phyloP scores from a whole-genome alignment of 1,140 invertebrate species.

The Lucilia cuprina region DNA sequence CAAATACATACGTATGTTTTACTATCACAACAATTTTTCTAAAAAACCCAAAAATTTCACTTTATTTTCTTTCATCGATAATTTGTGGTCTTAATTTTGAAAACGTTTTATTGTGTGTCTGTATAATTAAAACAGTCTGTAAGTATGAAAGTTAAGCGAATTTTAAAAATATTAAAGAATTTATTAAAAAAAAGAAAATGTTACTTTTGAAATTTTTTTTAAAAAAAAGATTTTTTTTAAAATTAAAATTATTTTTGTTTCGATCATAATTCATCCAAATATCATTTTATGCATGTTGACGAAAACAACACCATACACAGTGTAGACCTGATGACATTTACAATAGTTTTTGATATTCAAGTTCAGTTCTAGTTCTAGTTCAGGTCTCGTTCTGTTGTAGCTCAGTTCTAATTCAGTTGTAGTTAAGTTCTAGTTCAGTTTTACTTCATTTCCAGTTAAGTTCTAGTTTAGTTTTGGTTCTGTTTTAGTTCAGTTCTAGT shows the following conservation, averaged over 20 bases:
- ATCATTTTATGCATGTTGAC: slow-evolving; percentile 35
- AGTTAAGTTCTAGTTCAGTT: too few species aligned
- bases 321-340: too few species aligned
- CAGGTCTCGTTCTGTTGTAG: too few species aligned
- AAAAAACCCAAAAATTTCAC: slow-evolving; percentile 14
- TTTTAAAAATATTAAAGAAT: neutral
- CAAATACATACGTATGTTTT: neutral
- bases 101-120: neutral
- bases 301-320: neutral
- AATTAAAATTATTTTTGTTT: neutral
- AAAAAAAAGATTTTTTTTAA: neutral
- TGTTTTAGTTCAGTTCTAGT: too few species aligned
- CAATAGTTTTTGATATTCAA: too few species aligned
- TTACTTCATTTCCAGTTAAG: too few species aligned
- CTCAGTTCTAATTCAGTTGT: too few species aligned
- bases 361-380: too few species aligned
- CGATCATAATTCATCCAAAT: neutral
- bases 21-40: neutral
- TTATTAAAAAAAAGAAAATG: neutral
- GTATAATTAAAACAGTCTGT: slow-evolving; percentile 25
- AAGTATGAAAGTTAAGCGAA: slow-evolving; percentile 23
- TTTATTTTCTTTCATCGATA: slow-evolving; percentile 21
- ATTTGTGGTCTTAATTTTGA: slow-evolving; percentile 3
- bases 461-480: too few species aligned
- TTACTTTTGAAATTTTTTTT: neutral